Conservation (phyloP, 2,797 vertebrate genomes). For the Diceros bicornis region DNA sequence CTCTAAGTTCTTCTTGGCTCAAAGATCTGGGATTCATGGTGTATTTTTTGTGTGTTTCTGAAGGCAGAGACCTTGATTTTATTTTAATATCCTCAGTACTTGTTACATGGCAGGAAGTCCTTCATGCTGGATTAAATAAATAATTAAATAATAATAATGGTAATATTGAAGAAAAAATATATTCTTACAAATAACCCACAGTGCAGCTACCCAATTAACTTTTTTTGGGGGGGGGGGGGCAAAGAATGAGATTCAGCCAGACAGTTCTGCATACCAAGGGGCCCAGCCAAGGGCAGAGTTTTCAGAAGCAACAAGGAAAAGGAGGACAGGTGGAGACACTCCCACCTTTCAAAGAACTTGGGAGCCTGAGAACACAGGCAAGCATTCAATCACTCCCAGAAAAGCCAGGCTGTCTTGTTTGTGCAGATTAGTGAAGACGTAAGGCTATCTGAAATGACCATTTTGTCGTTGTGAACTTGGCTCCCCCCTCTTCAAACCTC, state of each 20-base stretch:
- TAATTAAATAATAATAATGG: constrained; percentile 37
- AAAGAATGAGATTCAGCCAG: constrained; percentile 61
- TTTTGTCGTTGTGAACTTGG: constrained; percentile 1
- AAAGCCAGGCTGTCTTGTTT: constrained; percentile 67
- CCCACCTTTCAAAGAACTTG: constrained; percentile 19
- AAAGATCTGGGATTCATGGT: not conserved
- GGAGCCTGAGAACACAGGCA: constrained; percentile 49
- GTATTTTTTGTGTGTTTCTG: not conserved
- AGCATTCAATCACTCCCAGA: not conserved
- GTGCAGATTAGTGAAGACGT: constrained; percentile 20
- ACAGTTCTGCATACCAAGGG: constrained; percentile 62
- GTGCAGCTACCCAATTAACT: constrained; percentile 14
- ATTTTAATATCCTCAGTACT: constrained; percentile 38
- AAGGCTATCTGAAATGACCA: not conserved
- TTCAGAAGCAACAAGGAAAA: constrained; percentile 63
- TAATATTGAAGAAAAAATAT: constrained; percentile 56
- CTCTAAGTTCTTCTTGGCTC: not conserved
- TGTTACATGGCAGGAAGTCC: not conserved
- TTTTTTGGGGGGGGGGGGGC: too few species aligned
- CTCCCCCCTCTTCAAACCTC: constrained; percentile 3
- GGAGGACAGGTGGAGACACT: not conserved
- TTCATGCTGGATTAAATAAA: constrained; percentile 44
- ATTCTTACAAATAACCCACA: constrained; percentile 44
- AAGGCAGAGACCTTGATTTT: constrained; percentile 10
- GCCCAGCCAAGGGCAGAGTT: not conserved